Conservation (phyloP, 2,797 vertebrate genomes). For the Dromococcyx pavoninus region DNA sequence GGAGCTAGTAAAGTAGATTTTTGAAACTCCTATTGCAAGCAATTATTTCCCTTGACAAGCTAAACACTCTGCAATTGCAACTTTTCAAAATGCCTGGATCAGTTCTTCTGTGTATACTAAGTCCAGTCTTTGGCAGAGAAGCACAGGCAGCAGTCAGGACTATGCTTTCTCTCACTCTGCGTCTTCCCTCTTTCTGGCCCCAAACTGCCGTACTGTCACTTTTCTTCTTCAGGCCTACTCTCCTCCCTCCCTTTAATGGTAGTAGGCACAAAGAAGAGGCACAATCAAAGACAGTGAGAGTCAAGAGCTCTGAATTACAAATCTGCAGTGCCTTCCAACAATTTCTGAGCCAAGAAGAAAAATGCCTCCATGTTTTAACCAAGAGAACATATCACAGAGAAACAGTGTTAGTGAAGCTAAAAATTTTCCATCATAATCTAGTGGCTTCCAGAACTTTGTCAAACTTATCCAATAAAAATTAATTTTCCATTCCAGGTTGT, state of each 20-base stretch:
- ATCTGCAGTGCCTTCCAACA: background rate
- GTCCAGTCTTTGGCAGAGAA: background rate
- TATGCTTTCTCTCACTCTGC: background rate
- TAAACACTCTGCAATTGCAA: background rate
- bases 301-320: background rate
- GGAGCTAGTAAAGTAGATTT: background rate
- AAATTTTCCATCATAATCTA: background rate
- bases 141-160: background rate
- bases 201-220: background rate
- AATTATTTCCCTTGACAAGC: background rate
- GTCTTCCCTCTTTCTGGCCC: background rate
- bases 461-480: slow-evolving; percentile 22
- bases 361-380: background rate
- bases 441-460: background rate
- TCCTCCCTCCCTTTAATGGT: background rate
- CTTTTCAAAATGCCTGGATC: background rate
- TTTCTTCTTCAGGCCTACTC: background rate
- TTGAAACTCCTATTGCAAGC: background rate
- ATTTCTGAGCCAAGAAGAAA: background rate
- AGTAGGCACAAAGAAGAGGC: background rate
- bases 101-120: background rate
- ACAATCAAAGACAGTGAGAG: background rate
- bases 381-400: background rate
- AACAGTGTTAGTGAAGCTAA: background rate
- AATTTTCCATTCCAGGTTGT: slow-evolving; percentile 20